Evolutionary conservation across 2,888 invertebrate species (phyloP).

Genomic region (Phaedon cochleariae): DNA sequence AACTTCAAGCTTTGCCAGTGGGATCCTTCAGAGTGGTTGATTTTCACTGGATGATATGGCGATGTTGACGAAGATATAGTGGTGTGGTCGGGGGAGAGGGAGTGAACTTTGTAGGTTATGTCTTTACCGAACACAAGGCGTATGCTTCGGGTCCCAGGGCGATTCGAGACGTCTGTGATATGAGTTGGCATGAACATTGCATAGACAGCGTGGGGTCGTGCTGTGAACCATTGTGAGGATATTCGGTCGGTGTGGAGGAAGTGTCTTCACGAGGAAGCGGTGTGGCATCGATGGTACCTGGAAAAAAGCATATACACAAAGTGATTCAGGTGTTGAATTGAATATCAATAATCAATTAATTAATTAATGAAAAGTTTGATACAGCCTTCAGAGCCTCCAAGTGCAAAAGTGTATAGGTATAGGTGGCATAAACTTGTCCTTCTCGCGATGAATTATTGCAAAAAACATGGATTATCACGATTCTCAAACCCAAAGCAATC

Average conservation of each 20-base stretch:
- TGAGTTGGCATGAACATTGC: slow-evolving; percentile 56
- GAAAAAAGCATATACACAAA: slow-evolving; percentile 15
- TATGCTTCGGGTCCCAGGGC: slow-evolving; percentile 55
- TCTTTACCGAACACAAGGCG: slow-evolving; percentile 54
- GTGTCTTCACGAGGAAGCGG: slow-evolving; percentile 12
- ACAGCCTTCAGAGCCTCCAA: no score
- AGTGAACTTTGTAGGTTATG: slow-evolving; percentile 29
- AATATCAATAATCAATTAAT: no score
- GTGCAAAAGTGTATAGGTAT: no score
- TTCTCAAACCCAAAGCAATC: no score
- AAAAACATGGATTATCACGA: no score
- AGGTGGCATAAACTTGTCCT: no score
- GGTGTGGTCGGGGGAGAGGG: neutral
- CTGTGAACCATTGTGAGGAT: slow-evolving; percentile 54
- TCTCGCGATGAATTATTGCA: no score
- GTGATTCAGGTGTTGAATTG: no score
- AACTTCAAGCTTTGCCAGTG: no score
- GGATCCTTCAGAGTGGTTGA: no score
- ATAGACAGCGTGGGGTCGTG: slow-evolving; percentile 47
- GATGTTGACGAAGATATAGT: slow-evolving; percentile 11
- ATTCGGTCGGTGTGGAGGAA: neutral
- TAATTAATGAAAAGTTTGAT: no score
- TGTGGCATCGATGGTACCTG: slow-evolving; percentile 8
- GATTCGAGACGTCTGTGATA: slow-evolving; percentile 49
- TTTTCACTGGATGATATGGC: slow-evolving; percentile 2